Evolutionary conservation across 1,140 invertebrate species (phyloP).

Genomic region (Psix sp.): DNA sequence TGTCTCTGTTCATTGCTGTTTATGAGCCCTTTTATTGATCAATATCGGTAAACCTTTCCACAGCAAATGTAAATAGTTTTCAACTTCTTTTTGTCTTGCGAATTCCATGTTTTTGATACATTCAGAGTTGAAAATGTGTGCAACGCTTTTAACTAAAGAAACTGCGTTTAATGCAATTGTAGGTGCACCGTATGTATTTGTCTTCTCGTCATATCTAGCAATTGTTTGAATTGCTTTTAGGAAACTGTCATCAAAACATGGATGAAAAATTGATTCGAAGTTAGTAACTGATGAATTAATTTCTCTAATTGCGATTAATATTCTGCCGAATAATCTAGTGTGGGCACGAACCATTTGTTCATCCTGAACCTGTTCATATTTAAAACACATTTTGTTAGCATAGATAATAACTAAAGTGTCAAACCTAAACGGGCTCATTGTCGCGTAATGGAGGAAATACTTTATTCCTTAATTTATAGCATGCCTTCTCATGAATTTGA

Average conservation of each 20-base stretch:
- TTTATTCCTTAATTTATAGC: background rate
- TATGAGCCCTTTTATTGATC: slow-evolving; percentile 11
- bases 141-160: slow-evolving; percentile 1
- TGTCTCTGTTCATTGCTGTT: slow-evolving; percentile 1
- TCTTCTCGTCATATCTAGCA: background rate
- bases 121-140: background rate
- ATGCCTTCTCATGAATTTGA: background rate
- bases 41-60: background rate
- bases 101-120: background rate
- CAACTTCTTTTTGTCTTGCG: slow-evolving; percentile 1
- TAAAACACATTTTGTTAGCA: background rate
- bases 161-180: background rate
- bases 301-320: slow-evolving; percentile 1
- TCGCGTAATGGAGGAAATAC: background rate
- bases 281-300: slow-evolving; percentile 3
- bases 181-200: background rate
- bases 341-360: background rate
- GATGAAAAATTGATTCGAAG: slow-evolving; percentile 7
- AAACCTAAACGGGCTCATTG: background rate
- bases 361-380: background rate
- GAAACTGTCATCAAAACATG: background rate
- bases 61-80: slow-evolving; percentile 11
- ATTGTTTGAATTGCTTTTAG: background rate
- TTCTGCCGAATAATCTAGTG: background rate
- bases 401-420: background rate